Base-by-base conservation (phyloP, 1,140 invertebrate genomes). In the Chrysoperla carnea region DNA sequence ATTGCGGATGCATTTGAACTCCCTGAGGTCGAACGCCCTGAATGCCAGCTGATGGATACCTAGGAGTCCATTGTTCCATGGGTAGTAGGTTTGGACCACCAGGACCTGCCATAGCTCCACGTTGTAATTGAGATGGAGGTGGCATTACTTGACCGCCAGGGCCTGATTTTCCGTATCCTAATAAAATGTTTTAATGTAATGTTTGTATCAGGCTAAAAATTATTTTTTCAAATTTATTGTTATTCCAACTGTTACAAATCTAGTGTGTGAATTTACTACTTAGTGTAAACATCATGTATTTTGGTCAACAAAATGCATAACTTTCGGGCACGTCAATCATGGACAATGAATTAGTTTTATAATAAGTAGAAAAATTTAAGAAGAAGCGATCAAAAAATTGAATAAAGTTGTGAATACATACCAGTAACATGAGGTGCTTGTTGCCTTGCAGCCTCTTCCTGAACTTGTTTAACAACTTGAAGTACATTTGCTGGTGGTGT, bases 381-480 rank as follows among this genome's bases (percentile, higher is more conserved):
- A 23, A 23, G 5, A 23, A 23, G 17, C 2, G 5, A 2, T 23
- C 17, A 23, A 23, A 23, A n/a, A 23, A 23, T 23, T 23, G 2
- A 23, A 23, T 23, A 5, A 23, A 23, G 5, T 23, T 23, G 2
- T 23, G 2, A 23, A 5, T 23, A 23, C 17, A 23, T 23, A 23
- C 62, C 56, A 29, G 57, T 57, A 13, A 70, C 67, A 46, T 81
- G 79, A 8, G 82, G 81, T 8, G 75, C 78, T 54, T 84, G 82
- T 56, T 85, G 85, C 15, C 84, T 67, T 1, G 84, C 84, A 37
- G 87, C 90, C 55, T 90, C 86, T 54, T 91, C 86, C 58, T 94
- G 89, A 1, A 93, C 88, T 64, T 93, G 82, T 54, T 85, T 84
- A 11, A 88, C 84, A 17, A 86, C 85, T 57, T 88, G 81, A 31